phyloP scores from a whole-genome alignment of 1,140 invertebrate genomes.

The fruit fly (Drosophila melanogaster) region DNA sequence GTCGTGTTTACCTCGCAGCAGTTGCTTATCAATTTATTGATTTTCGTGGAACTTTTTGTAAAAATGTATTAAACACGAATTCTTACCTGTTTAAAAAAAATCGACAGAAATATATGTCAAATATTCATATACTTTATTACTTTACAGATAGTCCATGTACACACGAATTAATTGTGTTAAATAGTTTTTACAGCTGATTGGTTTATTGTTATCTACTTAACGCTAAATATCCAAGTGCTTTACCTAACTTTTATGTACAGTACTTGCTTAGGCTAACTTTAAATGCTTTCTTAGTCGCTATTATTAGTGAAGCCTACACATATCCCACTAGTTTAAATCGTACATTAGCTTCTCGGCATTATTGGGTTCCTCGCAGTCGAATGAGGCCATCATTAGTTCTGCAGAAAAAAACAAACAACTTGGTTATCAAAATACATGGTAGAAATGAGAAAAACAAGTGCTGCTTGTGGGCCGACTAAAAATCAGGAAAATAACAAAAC shows the following conservation, averaged over 20 bases:
- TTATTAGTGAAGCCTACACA: conserved; percentile 4
- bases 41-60: not conserved
- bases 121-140: conserved; percentile 33
- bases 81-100: not conserved
- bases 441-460: conserved; percentile 7
- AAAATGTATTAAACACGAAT: not conserved
- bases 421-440: conserved; percentile 10
- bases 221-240: conserved; percentile 11
- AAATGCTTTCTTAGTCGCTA: conserved; percentile 40
- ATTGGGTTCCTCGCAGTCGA: conserved; percentile 81
- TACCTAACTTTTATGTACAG: conserved; percentile 26
- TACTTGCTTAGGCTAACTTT: conserved; percentile 25
- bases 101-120: conserved; percentile 18
- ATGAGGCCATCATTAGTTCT: conserved; percentile 84
- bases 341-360: conserved; percentile 84
- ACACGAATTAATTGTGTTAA: conserved; percentile 9
- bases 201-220: conserved; percentile 34
- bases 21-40: not conserved
- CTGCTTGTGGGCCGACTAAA: conserved; percentile 20
- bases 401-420: conserved; percentile 44
- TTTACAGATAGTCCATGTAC: conserved; percentile 14
- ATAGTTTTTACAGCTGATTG: conserved; percentile 22
- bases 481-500: conserved; percentile 43
- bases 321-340: conserved; percentile 67
- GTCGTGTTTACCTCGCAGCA: not conserved